A percentile compares a stretch with the other conserved stretches of the same genome.
phyloP scores from a whole-genome alignment of 2,113 vertebrate species.

The Aegotheles bennettii region DNA sequence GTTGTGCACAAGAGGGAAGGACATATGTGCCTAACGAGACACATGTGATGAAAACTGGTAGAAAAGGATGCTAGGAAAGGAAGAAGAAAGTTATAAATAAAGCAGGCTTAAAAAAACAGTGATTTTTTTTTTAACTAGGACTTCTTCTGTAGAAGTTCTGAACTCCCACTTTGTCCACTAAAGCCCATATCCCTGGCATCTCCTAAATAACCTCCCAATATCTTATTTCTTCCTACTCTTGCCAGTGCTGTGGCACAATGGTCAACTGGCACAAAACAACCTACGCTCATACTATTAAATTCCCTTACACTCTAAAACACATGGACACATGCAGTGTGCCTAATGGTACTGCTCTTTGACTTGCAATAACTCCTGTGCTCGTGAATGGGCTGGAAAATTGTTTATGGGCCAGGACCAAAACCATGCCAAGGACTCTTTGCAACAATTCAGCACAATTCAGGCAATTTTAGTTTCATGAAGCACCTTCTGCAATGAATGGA shows the following conservation, averaged over 20 bases:
- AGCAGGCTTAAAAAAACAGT: background rate
- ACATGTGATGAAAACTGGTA: background rate
- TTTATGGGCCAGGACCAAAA: background rate
- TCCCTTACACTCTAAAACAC: background rate
- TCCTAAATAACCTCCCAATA: background rate
- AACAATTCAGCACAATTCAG: background rate
- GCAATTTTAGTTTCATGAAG: background rate
- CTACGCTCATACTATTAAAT: background rate
- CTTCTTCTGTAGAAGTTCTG: background rate
- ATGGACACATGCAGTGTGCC: background rate
- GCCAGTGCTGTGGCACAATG: background rate
- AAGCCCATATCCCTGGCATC: background rate
- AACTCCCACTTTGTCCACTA: background rate
- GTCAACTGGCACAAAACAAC: background rate
- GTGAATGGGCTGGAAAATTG: background rate
- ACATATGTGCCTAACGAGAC: background rate
- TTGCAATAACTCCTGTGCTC: background rate
- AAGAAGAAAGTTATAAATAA: background rate
- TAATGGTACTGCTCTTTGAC: background rate
- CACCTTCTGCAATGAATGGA: background rate
- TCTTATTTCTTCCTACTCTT: background rate
- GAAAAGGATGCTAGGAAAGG: background rate
- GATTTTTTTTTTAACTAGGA: background rate
- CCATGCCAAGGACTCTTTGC: background rate
- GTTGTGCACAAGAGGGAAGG: background rate